Percentiles rank a stretch among this genome's conserved stretches.
phyloP scores from a whole-genome alignment of 2,113 vertebrate genomes.

The Urocynchramus pylzowi region DNA sequence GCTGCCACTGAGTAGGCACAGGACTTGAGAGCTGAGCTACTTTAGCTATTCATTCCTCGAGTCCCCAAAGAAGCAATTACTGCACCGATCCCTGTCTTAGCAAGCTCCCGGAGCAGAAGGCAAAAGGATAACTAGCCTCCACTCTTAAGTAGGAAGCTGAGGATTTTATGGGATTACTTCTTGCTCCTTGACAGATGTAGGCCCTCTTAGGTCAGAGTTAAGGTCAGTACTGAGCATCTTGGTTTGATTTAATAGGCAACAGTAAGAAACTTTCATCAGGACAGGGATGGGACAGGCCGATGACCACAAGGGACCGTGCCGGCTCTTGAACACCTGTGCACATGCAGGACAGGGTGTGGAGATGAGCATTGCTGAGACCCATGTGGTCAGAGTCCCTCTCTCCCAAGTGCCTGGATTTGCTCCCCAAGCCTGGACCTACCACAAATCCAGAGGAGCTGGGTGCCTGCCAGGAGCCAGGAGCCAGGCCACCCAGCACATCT shows the following conservation, averaged over 20 bases:
- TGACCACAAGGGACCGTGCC: accelerated
- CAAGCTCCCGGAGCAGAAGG: neutral
- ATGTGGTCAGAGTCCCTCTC: neutral
- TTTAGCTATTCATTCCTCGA: neutral
- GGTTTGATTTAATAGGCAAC: neutral
- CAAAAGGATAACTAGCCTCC: conserved; percentile 19
- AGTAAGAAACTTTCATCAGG: neutral
- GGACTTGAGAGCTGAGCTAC: neutral
- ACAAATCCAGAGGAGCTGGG: neutral
- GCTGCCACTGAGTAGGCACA: neutral
- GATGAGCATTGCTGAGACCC: accelerated
- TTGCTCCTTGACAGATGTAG: conserved; percentile 34
- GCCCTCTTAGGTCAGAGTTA: neutral
- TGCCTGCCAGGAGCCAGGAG: neutral
- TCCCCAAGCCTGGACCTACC: neutral
- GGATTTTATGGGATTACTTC: conserved; percentile 46
- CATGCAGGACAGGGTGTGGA: neutral
- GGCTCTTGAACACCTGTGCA: neutral
- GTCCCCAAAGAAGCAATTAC: conserved; percentile 10
- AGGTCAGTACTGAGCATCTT: neutral
- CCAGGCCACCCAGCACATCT: neutral
- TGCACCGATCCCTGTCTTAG: neutral
- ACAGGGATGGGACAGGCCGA: neutral
- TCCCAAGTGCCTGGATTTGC: accelerated
- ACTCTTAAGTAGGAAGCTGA: conserved; percentile 45